A percentile compares a stretch with the other conserved stretches of the same genome.
These are phyloP conservation scores for Globodera ellingtonae DNA, from an alignment of 1,140 invertebrate species.

Conservation along the genomic window DNA sequence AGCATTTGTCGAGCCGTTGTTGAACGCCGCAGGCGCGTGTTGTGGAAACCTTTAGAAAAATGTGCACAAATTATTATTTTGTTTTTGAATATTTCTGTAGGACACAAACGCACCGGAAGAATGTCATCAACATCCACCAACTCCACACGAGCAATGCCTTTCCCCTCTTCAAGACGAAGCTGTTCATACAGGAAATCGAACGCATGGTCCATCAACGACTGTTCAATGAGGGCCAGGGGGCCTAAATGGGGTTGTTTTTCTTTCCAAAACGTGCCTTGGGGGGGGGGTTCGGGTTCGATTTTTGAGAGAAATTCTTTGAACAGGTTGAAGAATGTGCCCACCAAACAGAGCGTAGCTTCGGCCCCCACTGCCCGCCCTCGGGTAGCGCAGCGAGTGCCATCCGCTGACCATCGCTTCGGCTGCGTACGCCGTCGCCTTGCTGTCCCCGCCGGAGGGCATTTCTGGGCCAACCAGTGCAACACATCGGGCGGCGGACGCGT, in stretches of 20 bases:
- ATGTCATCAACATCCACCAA: conserved; percentile 55
- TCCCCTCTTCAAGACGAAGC: neutral
- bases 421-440: neutral
- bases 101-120: conserved; percentile 23
- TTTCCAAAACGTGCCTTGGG: neutral
- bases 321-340: conserved; percentile 14
- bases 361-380: conserved; percentile 46
- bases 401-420: conserved; percentile 51
- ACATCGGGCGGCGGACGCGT: conserved; percentile 40
- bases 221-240: conserved; percentile 53
- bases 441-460: conserved; percentile 9
- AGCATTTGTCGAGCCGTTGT: conserved; percentile 2
- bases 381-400: conserved; percentile 56
- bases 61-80: neutral
- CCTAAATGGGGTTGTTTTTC: conserved; percentile 39
- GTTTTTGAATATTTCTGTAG: too few species aligned
- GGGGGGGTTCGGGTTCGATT: too few species aligned
- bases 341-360: conserved; percentile 57
- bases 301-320: too few species aligned
- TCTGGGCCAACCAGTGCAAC: neutral
- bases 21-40: conserved; percentile 56
- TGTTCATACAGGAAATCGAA: conserved; percentile 32
- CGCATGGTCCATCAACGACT: conserved; percentile 51
- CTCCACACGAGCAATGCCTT: conserved; percentile 27
- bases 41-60: conserved; percentile 22